Conservation (phyloP, 2,113 vertebrate genomes). For the Myotis davidii region DNA sequence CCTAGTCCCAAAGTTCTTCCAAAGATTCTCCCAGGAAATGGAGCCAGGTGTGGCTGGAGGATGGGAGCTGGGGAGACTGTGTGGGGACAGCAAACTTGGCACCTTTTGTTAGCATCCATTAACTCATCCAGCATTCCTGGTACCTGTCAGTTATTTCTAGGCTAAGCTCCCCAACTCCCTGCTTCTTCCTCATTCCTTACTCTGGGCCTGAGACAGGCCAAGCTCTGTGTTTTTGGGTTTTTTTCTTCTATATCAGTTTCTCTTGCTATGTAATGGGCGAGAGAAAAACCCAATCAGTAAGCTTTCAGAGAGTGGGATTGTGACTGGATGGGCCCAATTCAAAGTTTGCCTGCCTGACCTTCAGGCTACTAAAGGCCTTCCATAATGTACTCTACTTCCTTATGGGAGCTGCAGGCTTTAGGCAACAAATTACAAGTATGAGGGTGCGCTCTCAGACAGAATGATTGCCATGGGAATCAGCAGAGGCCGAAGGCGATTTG, state of each 20-base stretch:
- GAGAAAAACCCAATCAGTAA: not conserved
- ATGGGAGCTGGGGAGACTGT: not conserved
- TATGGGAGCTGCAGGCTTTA: not conserved
- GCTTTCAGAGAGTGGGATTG: not conserved
- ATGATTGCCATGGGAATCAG: conserved; percentile 21
- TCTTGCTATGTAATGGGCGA: not conserved
- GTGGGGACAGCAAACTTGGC: not conserved
- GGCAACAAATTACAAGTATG: not conserved
- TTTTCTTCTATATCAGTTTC: not conserved
- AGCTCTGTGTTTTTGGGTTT: not conserved
- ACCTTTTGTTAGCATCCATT: not conserved
- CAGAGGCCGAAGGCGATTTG: conserved; percentile 61
- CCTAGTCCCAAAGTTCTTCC: not conserved
- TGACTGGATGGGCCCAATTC: not conserved
- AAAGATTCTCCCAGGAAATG: not conserved
- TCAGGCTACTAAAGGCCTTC: not conserved
- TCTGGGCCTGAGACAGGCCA: not conserved
- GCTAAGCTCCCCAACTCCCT: not conserved
- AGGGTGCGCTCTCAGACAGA: not conserved
- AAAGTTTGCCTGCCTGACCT: not conserved
- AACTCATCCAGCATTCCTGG: not conserved
- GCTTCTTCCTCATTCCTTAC: not conserved
- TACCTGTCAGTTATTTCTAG: not conserved
- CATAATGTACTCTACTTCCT: not conserved
- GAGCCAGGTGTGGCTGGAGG: not conserved